Conservation (phyloP, 2,888 invertebrate genomes). For the Neria commutata region DNA sequence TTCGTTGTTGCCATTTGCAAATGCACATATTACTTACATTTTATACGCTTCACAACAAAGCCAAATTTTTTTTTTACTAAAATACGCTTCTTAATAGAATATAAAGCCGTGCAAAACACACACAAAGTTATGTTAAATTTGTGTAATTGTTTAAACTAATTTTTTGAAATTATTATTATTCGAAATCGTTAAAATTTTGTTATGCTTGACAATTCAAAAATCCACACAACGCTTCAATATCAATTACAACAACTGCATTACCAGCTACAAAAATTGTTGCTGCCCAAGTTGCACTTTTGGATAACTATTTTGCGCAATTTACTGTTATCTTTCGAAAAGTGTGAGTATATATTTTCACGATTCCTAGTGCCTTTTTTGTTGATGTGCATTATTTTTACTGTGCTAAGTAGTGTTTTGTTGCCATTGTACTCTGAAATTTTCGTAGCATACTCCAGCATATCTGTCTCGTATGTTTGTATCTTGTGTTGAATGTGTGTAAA, state of each 20-base stretch:
- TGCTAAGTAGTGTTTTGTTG: too few relatives aligned
- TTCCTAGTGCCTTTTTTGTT: not conserved
- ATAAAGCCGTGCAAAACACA: too few relatives aligned
- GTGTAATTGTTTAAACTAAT: not conserved
- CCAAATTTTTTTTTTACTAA: not conserved
- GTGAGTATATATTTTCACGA: conserved; percentile 3
- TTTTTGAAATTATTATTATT: conserved; percentile 2
- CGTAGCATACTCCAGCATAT: too few relatives aligned
- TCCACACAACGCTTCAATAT: not conserved
- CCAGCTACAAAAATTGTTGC: not conserved
- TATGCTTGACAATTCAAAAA: conserved; percentile 18
- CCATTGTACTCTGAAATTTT: too few relatives aligned
- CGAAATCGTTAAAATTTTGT: conserved; percentile 12
- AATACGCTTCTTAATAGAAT: not conserved
- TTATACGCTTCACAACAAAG: not conserved
- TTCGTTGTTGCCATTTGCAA: too few relatives aligned
- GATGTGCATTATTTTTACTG: too few relatives aligned
- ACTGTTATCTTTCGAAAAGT: conserved; percentile 11
- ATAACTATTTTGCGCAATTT: conserved; percentile 7
- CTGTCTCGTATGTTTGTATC: too few relatives aligned
- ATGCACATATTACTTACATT: too few relatives aligned
- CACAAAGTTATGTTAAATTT: not conserved
- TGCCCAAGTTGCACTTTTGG: conserved; percentile 13
- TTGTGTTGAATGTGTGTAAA: too few relatives aligned
- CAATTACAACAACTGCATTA: not conserved